phyloP scores from a whole-genome alignment of 2,888 invertebrate genomes.

The Tipula helvola region DNA sequence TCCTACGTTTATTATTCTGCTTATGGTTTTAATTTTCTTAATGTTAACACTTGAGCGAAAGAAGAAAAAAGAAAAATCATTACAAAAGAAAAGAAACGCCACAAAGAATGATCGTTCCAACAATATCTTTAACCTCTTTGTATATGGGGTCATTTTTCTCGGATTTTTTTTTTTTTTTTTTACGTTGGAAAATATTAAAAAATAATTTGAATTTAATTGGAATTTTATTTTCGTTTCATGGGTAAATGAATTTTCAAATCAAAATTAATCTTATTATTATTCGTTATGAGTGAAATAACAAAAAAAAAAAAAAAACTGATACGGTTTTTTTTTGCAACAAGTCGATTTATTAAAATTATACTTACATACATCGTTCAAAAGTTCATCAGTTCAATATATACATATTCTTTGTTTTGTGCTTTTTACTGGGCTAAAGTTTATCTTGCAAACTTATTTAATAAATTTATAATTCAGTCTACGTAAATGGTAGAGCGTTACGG shows the following conservation, averaged over 20 bases:
- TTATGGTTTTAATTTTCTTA: not conserved
- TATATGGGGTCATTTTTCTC: not conserved
- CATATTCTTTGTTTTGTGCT: not conserved
- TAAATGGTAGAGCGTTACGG: no score
- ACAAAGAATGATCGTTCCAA: not conserved
- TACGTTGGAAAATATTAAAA: not conserved
- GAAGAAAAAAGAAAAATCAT: not conserved
- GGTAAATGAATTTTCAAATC: not conserved
- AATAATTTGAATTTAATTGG: slow-evolving; percentile 4
- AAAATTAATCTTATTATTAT: not conserved
- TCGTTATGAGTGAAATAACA: not conserved
- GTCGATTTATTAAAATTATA: not conserved
- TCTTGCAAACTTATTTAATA: not conserved
- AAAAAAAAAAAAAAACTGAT: not conserved
- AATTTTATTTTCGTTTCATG: not conserved
- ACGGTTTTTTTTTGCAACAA: not conserved
- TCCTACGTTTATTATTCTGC: not conserved
- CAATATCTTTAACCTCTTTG: not conserved
- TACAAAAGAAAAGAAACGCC: not conserved
- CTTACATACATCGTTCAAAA: not conserved
- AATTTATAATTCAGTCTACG: not conserved
- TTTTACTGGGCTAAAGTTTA: not conserved
- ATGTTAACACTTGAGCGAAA: not conserved
- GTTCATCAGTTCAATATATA: not conserved
- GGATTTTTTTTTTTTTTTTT: not conserved